phyloP scores from a whole-genome alignment of 2,797 vertebrate species.

The Tokudaia tokunoshimensis region DNA sequence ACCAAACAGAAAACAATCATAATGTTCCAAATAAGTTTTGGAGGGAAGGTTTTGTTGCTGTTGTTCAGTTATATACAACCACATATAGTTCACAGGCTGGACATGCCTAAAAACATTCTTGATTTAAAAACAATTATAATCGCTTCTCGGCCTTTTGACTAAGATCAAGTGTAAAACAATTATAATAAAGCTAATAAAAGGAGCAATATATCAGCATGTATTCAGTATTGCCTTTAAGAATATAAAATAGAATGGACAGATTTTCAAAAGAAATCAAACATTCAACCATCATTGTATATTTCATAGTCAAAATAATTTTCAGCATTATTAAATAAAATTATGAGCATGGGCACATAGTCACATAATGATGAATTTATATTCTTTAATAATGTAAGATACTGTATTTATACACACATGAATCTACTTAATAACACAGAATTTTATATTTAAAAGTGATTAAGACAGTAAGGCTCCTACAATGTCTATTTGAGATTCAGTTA shows the following conservation, averaged over 20 bases:
- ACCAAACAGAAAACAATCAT: background rate
- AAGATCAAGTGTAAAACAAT: no score
- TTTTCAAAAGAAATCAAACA: background rate
- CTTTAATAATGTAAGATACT: background rate
- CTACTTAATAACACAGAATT: background rate
- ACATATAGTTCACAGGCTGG: background rate
- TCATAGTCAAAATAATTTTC: background rate
- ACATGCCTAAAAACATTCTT: background rate
- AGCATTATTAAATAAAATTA: background rate
- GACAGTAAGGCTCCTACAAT: background rate
- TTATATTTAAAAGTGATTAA: background rate
- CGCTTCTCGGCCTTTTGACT: no score
- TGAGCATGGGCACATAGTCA: background rate
- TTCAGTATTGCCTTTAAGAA: background rate
- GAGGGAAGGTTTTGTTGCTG: background rate
- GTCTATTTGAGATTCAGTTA: background rate
- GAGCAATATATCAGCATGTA: background rate
- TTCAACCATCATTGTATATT: background rate
- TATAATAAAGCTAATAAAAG: conserved; percentile 31
- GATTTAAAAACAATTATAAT: background rate
- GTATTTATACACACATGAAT: background rate
- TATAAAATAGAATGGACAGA: background rate
- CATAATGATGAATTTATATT: background rate
- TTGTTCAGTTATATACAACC: background rate
- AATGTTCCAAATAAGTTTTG: background rate